Conservation (phyloP, 2,888 invertebrate species). For the Plebejus anna region DNA sequence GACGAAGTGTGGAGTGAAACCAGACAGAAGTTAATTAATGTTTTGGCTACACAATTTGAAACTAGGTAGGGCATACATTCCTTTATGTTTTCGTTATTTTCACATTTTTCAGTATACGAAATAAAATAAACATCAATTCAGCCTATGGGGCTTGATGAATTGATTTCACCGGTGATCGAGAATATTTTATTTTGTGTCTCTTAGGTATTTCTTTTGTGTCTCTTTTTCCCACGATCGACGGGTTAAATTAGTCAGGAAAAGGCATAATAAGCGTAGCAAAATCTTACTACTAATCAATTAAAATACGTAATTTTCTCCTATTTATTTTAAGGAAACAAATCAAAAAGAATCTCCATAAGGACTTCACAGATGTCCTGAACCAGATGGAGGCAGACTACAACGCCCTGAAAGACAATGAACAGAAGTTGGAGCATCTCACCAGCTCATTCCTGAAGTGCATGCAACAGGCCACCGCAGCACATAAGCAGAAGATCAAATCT, state of each 20-base stretch:
- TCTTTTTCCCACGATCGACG: too few relatives aligned
- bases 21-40: slow-evolving; percentile 56
- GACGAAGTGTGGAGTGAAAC: slow-evolving; percentile 51
- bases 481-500: slow-evolving; percentile 57
- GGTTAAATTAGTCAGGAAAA: too few relatives aligned
- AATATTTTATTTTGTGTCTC: too few relatives aligned
- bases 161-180: too few relatives aligned
- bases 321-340: slow-evolving; percentile 54
- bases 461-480: slow-evolving; percentile 57
- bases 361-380: slow-evolving; percentile 52
- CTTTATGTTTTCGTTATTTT: too few relatives aligned
- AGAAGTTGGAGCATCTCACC: slow-evolving; percentile 61
- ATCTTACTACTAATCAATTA: not conserved
- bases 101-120: too few relatives aligned
- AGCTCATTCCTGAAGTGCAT: slow-evolving; percentile 59
- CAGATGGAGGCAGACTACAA: slow-evolving; percentile 59
- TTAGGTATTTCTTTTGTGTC: too few relatives aligned
- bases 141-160: too few relatives aligned
- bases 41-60: slow-evolving; percentile 55
- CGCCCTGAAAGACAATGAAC: slow-evolving; percentile 63
- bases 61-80: slow-evolving; percentile 48
- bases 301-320: not conserved
- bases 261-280: not conserved
- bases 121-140: too few relatives aligned
- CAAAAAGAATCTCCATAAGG: slow-evolving; percentile 51